Conservation (phyloP, 1,140 invertebrate genomes). For the Caerostris extrusa region DNA sequence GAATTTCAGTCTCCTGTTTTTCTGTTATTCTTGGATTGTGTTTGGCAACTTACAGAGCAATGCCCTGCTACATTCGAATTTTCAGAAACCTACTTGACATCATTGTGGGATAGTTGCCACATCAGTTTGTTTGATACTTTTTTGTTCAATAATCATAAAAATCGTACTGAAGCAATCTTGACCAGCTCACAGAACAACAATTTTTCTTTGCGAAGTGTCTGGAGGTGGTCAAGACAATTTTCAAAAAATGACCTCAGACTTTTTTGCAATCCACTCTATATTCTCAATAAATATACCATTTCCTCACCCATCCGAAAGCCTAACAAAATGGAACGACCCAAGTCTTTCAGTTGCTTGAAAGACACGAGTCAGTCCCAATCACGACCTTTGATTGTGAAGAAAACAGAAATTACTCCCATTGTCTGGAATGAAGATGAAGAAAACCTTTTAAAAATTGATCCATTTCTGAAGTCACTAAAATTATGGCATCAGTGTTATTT, state of each 20-base stretch:
- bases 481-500: slow-evolving; percentile 95
- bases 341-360: slow-evolving; percentile 69
- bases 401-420: slow-evolving; percentile 40
- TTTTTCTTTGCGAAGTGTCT: slow-evolving; percentile 86
- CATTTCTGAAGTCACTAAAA: slow-evolving; percentile 83
- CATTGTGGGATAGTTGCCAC: slow-evolving; percentile 93
- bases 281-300: slow-evolving; percentile 79
- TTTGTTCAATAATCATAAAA: slow-evolving; percentile 88
- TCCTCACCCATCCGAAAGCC: neutral
- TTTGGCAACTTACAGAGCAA: slow-evolving; percentile 94
- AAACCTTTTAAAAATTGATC: slow-evolving; percentile 79
- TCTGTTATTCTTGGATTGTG: slow-evolving; percentile 94
- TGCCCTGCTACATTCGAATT: slow-evolving; percentile 94
- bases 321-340: slow-evolving; percentile 37
- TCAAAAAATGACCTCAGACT: slow-evolving; percentile 87
- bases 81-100: slow-evolving; percentile 94
- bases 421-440: slow-evolving; percentile 71
- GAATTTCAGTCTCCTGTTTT: slow-evolving; percentile 89
- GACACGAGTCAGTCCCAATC: slow-evolving; percentile 58
- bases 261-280: slow-evolving; percentile 90
- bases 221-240: slow-evolving; percentile 93
- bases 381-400: slow-evolving; percentile 42
- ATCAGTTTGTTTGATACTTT: slow-evolving; percentile 95
- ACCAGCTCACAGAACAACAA: slow-evolving; percentile 77
- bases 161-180: slow-evolving; percentile 79